Evolutionary conservation across 2,113 vertebrate genomes (phyloP).

Genomic region (Hiodon tergisus): DNA sequence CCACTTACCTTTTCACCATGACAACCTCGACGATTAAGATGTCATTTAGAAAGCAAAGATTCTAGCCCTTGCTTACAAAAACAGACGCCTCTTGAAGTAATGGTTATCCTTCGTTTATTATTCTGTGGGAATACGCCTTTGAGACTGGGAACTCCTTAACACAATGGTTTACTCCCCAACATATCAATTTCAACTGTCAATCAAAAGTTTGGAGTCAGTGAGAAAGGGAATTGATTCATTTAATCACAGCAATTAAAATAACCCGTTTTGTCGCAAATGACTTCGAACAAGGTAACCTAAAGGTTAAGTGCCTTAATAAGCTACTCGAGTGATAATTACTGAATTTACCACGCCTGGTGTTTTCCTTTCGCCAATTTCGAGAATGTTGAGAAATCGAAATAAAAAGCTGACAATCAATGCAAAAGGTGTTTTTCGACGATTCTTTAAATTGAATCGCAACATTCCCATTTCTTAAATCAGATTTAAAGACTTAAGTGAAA

Average conservation of each 20-base stretch:
- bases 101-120: conserved; percentile 52
- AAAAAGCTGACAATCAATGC: conserved; percentile 38
- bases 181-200: conserved; percentile 61
- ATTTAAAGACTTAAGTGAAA: no score
- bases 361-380: conserved; percentile 62
- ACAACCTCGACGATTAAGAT: conserved; percentile 59
- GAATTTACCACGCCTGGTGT: conserved; percentile 54
- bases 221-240: conserved; percentile 68
- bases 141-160: conserved; percentile 32
- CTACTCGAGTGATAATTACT: conserved; percentile 75
- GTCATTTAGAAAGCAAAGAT: conserved; percentile 52
- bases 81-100: conserved; percentile 54
- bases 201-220: conserved; percentile 55
- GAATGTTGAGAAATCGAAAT: conserved; percentile 61
- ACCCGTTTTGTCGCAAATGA: conserved; percentile 56
- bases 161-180: conserved; percentile 46
- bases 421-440: conserved; percentile 22
- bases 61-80: conserved; percentile 54
- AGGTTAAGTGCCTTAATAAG: conserved; percentile 79
- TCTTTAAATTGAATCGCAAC: conserved; percentile 31
- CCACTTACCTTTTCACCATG: conserved; percentile 61
- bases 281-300: conserved; percentile 57
- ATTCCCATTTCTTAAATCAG: not conserved
- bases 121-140: conserved; percentile 46
- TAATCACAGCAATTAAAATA: conserved; percentile 77